Evolutionary conservation across 2,888 invertebrate species (phyloP), one percentile per base, ranked within the genome.

Genomic region (Sinhomidia bicolor): DNA sequence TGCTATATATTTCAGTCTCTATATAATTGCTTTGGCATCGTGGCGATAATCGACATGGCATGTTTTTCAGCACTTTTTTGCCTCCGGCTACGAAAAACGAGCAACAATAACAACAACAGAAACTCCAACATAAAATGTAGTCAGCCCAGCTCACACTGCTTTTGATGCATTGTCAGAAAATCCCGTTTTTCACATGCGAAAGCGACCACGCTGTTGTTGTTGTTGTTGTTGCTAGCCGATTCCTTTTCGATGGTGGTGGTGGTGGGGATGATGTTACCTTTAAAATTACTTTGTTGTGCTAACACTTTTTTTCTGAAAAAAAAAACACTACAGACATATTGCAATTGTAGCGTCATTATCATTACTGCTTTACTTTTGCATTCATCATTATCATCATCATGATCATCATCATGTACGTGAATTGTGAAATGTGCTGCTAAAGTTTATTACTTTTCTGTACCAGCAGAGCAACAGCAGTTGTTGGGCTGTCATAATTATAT

Each of bases 131-230:
- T 36, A 32, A 65, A 65, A 71, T 0, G 41, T 17, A 17, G 36
- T 68, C 32, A 17, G 36, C 29, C 5, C 57, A 57, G 47, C 47
- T 65, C 12, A 1, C 29, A 23, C 60, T 60, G 51, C n/a, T n/a
- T n/a, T n/a, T n/a, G n/a, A n/a, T n/a, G n/a, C 76, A 29, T 76
- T 76, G 76, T 76, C 76, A 76, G 44, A 71, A 76, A 76, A 76
- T 74, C 54, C 76, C 76, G 51, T 51, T 76, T 76, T 29, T 76
- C 54, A 71, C 68, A 51, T 76, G 76, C 51, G 51, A 76, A 51
- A 76, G 51, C 29, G 51, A 76, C 14, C 76, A 76, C 76, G 51
- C 76, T 51, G 76, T 9, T 26, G 71, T 5, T 29, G 76, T 29
- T 74, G 47, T 9, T 44, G 76, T 36, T 26, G 76, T 57, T 57